Evolutionary conservation across 2,797 vertebrate genomes (phyloP), one percentile per base, ranked within the genome.

Genomic region (Silurus lanzhouensis): DNA sequence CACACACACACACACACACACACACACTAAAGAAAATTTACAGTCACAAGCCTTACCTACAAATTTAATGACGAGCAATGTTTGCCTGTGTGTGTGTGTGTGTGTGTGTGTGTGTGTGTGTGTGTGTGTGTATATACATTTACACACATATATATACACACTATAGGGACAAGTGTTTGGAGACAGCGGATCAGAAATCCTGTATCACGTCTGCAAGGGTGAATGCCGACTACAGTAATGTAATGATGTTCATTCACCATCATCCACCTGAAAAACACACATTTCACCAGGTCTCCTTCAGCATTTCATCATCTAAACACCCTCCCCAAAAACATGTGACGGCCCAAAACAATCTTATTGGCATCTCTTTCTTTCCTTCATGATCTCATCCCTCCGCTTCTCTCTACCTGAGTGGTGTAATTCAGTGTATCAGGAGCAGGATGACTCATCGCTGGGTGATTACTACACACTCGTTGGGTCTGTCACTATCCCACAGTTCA

Each of bases 361-460:
- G 55, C 15, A 75, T 25, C 55, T 84, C 48, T 57, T 72, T 82
- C 72, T 81, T 19, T 68, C 22, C n/a, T 48, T 27, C 55, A 22
- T 20, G 70, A 60, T 64, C 19, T 48, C 27, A 10, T 25, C 48
- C 55, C 19, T 60, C 48, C 12, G 6, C 14, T 3, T 71, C 80
- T 67, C 61, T 52, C 68, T 55, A 57, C 55, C 27, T 58, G 66
- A 61, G 8, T 77, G 67, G 15, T 25, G 5, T 15, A 83, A 83
- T 81, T 87, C 58, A 81, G 61, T 57, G 38, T 22, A 83, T 85
- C 46, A 78, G 48, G 74, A 68, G 74, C 76, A 71, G 58, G 13
- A 77, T 87, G 83, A 89, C 55, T 78, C 81, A 87, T 44, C 27
- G 25, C 61, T n/a, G 25, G 61, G 83, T 68, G 68, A 78, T 84